Conservation (phyloP, 2,888 invertebrate species). For the Pyrochroa serraticornis region DNA sequence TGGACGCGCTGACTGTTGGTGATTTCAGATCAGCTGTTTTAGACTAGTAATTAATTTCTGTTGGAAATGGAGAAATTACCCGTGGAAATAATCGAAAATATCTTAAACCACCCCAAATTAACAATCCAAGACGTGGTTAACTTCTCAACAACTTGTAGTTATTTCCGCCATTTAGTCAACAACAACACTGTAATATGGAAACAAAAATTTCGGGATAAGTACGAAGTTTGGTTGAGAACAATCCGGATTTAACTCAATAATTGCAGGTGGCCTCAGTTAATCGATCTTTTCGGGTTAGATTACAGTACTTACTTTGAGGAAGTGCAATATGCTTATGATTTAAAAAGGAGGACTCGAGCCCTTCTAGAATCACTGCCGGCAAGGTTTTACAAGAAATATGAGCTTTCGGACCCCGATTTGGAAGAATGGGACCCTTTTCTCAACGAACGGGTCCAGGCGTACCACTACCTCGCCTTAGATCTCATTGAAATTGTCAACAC, state of each 20-base stretch:
- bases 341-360: conserved; percentile 48
- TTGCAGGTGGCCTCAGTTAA: conserved; percentile 57
- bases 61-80: conserved; percentile 50
- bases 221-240: conserved; percentile 26
- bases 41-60: too few relatives aligned
- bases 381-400: conserved; percentile 57
- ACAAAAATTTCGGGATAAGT: conserved; percentile 58
- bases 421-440: conserved; percentile 56
- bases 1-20: too few relatives aligned
- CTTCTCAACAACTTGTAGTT: conserved; percentile 63
- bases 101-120: conserved; percentile 44
- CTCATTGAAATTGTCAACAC: conserved; percentile 52
- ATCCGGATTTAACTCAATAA: not conserved
- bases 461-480: conserved; percentile 58
- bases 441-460: conserved; percentile 55
- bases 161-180: conserved; percentile 58
- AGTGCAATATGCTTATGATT: conserved; percentile 49
- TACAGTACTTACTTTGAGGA: conserved; percentile 55
- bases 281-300: conserved; percentile 48
- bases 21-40: too few relatives aligned
- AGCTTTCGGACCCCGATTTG: conserved; percentile 58
- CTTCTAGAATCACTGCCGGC: conserved; percentile 58
- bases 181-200: conserved; percentile 61
- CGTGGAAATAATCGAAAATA: conserved; percentile 52
- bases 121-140: conserved; percentile 59